phyloP scores from a whole-genome alignment of 2,797 vertebrate species.

The Masticophis lateralis region DNA sequence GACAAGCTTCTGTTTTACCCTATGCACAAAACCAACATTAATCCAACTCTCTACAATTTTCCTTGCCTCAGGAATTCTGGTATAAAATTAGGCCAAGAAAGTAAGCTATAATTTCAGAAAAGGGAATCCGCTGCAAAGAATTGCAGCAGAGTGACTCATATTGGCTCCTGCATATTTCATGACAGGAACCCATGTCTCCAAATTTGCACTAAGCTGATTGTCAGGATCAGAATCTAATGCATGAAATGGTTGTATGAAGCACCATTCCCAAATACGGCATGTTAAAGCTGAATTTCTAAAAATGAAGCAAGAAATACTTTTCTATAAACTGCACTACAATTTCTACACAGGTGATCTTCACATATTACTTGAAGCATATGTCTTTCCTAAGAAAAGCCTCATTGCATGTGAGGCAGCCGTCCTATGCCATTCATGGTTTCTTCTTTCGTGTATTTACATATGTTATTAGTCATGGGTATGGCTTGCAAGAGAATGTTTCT shows the following conservation, averaged over 20 bases:
- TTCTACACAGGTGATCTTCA: background rate
- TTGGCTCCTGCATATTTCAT: background rate
- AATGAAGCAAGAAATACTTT: background rate
- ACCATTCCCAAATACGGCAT: background rate
- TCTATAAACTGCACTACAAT: background rate
- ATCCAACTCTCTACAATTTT: background rate
- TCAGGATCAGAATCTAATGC: background rate
- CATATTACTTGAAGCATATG: background rate
- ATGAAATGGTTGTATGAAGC: background rate
- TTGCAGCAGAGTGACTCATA: background rate
- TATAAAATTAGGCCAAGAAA: background rate
- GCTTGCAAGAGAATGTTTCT: background rate
- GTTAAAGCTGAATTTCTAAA: background rate
- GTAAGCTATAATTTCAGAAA: slow-evolving; percentile 5
- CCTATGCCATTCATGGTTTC: background rate
- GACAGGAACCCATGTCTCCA: background rate
- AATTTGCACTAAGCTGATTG: background rate
- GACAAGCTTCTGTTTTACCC: background rate
- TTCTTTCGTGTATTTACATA: background rate
- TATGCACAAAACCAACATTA: background rate
- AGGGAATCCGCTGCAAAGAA: background rate
- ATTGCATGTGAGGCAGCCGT: background rate
- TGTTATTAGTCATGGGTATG: background rate
- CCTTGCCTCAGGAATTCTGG: background rate
- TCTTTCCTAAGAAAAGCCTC: background rate